A percentile compares a stretch with the other conserved stretches of the same genome.
phyloP scores from a whole-genome alignment of 2,888 invertebrate genomes.

The Eucera pruinosa region DNA sequence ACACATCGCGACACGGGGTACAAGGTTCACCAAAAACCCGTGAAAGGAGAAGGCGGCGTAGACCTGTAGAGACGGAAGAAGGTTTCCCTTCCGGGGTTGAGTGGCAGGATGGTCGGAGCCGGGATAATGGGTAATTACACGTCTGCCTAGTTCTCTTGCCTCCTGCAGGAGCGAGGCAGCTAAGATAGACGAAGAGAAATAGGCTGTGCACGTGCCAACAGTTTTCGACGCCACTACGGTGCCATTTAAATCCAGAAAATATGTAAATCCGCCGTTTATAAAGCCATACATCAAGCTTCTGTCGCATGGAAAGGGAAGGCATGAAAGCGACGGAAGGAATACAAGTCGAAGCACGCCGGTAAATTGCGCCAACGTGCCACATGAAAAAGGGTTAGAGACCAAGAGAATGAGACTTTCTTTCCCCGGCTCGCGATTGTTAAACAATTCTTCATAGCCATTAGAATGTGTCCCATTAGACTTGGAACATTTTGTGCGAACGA shows the following conservation, averaged over 20 bases:
- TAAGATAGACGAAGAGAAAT: slow-evolving; percentile 3
- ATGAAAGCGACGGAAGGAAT: slow-evolving; percentile 13
- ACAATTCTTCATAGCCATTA: slow-evolving; percentile 14
- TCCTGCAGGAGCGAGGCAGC: neutral
- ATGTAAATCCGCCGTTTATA: slow-evolving; percentile 77
- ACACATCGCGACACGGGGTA: too few relatives aligned
- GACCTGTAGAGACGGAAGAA: slow-evolving; percentile 15
- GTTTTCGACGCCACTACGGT: slow-evolving; percentile 61
- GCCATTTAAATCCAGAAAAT: slow-evolving; percentile 74
- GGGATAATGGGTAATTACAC: slow-evolving; percentile 68
- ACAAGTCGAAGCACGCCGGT: slow-evolving; percentile 17
- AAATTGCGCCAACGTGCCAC: slow-evolving; percentile 10
- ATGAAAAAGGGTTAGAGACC: neutral
- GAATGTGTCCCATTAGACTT: too few relatives aligned
- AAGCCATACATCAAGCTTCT: slow-evolving; percentile 70
- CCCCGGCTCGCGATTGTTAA: slow-evolving; percentile 24
- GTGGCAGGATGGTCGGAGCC: slow-evolving; percentile 46
- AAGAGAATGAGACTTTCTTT: neutral
- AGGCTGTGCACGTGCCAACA: slow-evolving; percentile 68
- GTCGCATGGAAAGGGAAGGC: slow-evolving; percentile 20
- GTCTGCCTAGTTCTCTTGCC: slow-evolving; percentile 45
- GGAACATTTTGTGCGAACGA: slow-evolving; percentile 20
- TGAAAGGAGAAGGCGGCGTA: slow-evolving; percentile 13
- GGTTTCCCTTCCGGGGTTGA: slow-evolving; percentile 36
- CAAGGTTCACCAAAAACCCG: neutral